Conservation (phyloP, 37 sponge, comb jelly and placozoan species). For the Diacarnus erythraeanus region DNA sequence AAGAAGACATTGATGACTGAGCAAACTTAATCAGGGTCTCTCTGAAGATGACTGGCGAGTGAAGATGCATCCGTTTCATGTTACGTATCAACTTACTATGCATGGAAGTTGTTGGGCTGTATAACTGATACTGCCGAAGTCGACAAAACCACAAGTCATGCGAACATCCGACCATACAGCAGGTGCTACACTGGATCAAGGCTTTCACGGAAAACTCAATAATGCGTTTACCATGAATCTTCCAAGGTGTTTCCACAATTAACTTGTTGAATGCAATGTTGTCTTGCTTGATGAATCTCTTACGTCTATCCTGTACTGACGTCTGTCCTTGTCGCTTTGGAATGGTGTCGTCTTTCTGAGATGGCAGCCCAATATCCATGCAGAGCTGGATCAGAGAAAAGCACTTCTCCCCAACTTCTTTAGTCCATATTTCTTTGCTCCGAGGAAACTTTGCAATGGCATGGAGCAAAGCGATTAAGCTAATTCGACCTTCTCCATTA, state of each 20-base stretch:
- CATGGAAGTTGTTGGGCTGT: neutral
- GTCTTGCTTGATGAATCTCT: conserved; percentile 17
- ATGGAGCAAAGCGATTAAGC: conserved; percentile 61
- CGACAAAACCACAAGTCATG: conserved; percentile 9
- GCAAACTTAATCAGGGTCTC: conserved; percentile 36
- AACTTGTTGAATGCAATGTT: neutral
- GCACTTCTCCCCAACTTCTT: conserved; percentile 36
- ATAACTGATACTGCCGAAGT: conserved; percentile 9
- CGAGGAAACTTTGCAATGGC: conserved; percentile 53
- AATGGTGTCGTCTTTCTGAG: neutral
- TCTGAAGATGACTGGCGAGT: conserved; percentile 25
- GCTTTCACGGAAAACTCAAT: conserved; percentile 27
- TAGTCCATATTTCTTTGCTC: conserved; percentile 35
- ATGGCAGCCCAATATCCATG: conserved; percentile 53
- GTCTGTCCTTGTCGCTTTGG: neutral
- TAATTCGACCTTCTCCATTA: conserved; percentile 64
- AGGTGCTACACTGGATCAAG: conserved; percentile 43
- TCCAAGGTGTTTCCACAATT: neutral
- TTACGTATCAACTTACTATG: conserved; percentile 22
- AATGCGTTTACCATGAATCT: conserved; percentile 10
- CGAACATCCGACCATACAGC: conserved; percentile 28
- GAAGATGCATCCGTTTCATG: conserved; percentile 29
- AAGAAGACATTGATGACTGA: conserved; percentile 5
- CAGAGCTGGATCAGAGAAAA: conserved; percentile 66
- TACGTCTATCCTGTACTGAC: neutral